Conservation (phyloP, 2,888 invertebrate species). For the Agonopterix heracliana region DNA sequence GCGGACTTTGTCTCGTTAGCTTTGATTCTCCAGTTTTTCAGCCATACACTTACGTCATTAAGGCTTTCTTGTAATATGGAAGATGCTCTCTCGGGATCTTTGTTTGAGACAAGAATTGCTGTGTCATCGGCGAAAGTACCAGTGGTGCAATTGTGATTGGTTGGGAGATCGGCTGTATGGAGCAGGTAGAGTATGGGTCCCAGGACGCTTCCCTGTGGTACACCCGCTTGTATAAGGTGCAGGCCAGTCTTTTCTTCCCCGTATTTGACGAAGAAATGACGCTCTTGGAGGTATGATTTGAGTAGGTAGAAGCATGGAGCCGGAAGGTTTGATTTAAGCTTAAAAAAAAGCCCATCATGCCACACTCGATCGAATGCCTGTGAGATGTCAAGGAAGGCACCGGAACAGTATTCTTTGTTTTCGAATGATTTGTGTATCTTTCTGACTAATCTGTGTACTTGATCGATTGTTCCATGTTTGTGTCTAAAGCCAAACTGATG, state of each 20-base stretch:
- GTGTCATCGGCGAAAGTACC: constrained; percentile 13
- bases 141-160: constrained; percentile 1
- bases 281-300: constrained; percentile 2
- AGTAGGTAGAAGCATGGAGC: constrained; percentile 1
- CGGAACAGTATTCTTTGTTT: constrained; percentile 11
- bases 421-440: constrained; percentile 11
- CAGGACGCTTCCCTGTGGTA: constrained; percentile 12
- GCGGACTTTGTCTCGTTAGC: background rate
- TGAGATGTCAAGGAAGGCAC: constrained; percentile 10
- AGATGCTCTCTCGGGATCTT: constrained; percentile 9
- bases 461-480: constrained; percentile 14
- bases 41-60: background rate
- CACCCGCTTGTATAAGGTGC: background rate
- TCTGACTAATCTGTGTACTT: constrained; percentile 12
- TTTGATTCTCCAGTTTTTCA: background rate
- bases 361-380: constrained; percentile 13
- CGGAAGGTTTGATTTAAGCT: constrained; percentile 1
- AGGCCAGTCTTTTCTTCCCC: background rate
- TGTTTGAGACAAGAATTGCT: constrained; percentile 7
- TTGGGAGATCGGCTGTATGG: constrained; percentile 9
- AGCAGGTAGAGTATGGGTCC: constrained; percentile 11
- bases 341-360: constrained; percentile 8
- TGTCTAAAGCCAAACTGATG: constrained; percentile 17
- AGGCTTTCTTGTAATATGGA: constrained; percentile 11
- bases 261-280: constrained; percentile 10